These are phyloP conservation scores for Propithecus perrieri DNA, from an alignment of 2,797 vertebrate genomes.

Conservation along the genomic window DNA sequence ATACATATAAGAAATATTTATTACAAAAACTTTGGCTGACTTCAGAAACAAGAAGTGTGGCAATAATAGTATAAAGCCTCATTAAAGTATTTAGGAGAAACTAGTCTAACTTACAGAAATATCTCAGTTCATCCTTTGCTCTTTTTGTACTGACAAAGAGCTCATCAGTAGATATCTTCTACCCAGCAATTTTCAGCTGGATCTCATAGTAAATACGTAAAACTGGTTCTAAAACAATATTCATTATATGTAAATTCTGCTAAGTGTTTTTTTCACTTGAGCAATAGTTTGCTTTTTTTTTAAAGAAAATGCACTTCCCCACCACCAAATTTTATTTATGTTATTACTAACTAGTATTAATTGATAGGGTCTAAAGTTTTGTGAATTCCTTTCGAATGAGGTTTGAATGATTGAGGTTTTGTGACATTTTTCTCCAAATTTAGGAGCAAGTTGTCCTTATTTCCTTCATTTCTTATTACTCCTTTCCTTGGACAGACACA, in stretches of 20 bases:
- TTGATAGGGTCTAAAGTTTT: neutral
- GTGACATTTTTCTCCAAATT: neutral
- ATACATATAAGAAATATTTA: neutral
- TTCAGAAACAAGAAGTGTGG: neutral
- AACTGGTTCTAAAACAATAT: neutral
- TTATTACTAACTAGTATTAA: neutral
- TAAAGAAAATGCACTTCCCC: neutral
- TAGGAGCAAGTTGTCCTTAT: neutral
- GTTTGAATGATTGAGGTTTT: neutral
- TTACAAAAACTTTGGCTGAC: neutral
- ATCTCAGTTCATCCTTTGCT: neutral
- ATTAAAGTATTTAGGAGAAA: neutral
- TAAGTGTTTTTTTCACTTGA: constrained; percentile 10
- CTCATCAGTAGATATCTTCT: neutral
- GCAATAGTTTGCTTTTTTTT: neutral
- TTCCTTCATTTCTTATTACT: neutral
- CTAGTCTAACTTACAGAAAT: neutral
- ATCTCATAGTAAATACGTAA: neutral
- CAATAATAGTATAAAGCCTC: neutral
- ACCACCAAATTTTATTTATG: neutral
- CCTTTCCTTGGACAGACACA: neutral
- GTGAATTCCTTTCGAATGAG: neutral
- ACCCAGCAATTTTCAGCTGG: neutral
- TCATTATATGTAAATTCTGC: neutral
- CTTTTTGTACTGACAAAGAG: neutral